Percentiles rank a stretch among this genome's conserved stretches.
These are phyloP conservation scores for Anthonomus grandis DNA, from an alignment of 1,140 invertebrate genomes.

Conservation along the genomic window DNA sequence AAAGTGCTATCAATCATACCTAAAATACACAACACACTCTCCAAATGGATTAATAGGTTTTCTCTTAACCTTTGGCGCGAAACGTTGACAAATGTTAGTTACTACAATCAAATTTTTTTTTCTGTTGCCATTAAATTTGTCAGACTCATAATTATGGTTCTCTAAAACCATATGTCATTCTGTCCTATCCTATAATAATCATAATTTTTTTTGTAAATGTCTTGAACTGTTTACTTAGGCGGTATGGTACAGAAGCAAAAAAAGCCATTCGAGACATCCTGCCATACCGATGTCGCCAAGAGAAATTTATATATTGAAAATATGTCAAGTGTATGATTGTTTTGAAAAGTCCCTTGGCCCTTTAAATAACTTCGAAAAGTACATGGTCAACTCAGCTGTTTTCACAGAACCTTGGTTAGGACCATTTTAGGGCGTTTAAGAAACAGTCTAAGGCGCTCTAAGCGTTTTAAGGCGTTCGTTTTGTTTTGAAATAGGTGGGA, in stretches of 20 bases:
- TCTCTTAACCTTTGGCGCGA: no score
- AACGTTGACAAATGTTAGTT: no score
- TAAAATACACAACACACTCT: no score
- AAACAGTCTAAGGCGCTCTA: neutral
- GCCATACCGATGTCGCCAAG: neutral
- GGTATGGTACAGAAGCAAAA: neutral
- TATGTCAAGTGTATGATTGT: conserved; percentile 23
- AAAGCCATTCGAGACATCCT: conserved; percentile 5
- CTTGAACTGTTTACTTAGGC: conserved; percentile 14
- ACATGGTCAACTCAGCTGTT: conserved; percentile 21
- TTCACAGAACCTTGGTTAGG: conserved; percentile 13
- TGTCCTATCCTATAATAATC: no score
- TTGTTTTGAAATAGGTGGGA: neutral
- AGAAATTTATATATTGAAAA: conserved; percentile 20
- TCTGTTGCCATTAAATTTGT: no score
- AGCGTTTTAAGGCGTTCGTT: neutral
- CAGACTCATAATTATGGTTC: no score
- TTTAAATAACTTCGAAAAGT: conserved; percentile 14
- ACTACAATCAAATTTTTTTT: no score
- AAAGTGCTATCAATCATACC: no score
- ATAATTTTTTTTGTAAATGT: no score
- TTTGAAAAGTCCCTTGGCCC: conserved; percentile 14
- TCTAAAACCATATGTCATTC: no score
- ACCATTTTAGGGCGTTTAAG: conserved; percentile 2
- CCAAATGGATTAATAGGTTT: no score